Base-by-base conservation (phyloP, 2,797 vertebrate species). In the Galaxias olidus region DNA sequence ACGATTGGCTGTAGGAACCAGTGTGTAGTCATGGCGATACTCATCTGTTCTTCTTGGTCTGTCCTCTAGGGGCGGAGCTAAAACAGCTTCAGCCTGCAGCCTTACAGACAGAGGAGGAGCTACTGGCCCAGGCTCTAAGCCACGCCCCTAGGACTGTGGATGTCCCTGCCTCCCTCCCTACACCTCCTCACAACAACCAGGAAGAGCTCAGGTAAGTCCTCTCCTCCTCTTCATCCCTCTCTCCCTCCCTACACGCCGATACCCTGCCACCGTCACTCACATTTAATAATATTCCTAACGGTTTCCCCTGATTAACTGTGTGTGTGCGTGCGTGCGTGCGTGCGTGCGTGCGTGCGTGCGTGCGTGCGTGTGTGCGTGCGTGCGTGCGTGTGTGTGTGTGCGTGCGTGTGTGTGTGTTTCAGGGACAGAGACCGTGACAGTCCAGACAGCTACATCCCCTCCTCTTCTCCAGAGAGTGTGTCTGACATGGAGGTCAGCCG, bases 101-200 rank as follows among this genome's bases (percentile, higher is more conserved):
- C 8, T 93, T 95, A 74, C 91, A 90, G 84, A 90, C 93, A 12
- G 94, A 94, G 19, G 94, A 95, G n/a, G 95, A 93, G 76, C 86
- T 95, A 80, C 79, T 96, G 65, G 76, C 91, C 71, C 89, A 93
- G 86, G 91, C 90, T 41, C 81, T 96, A 66, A 92, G 89, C 83
- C 95, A 94, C 57, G 83, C 93, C 75, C 92, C 95, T 6, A 96
- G 94, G 88, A 94, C 92, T 0, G 96, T 99, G 4, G 96, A 99
- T 42, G 95, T 99, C 55, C 98, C 97, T 0, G 95, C 97, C 61
- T 99, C 97, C 0, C 91, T 99, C 53, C 98, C 98, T 4, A 99
- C 98, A 0, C 98, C 98, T 0, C 98, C 98, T n/a, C 98, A 99
- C 83, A 98, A 95, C 88, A 96, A 94, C 78, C 96, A 97, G 80